Percentiles rank a stretch among this genome's conserved stretches.
phyloP scores from a whole-genome alignment of 2,797 vertebrate species.

The Microctenopoma lineatum region DNA sequence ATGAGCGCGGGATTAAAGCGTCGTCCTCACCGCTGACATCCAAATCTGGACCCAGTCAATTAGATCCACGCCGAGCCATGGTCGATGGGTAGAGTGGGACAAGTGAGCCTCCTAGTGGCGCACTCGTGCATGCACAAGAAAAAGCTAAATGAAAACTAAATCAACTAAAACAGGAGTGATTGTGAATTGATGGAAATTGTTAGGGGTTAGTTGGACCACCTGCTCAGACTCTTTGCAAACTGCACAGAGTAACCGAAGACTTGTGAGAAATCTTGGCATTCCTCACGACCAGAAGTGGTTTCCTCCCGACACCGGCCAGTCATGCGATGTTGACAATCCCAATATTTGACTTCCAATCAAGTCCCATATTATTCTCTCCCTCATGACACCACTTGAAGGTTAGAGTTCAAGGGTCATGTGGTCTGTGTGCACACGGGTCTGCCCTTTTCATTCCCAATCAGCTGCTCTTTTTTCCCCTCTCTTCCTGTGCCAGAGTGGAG shows the following conservation, averaged over 20 bases:
- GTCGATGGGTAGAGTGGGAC: conserved; percentile 41
- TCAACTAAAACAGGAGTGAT: not conserved
- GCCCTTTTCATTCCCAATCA: conserved; percentile 81
- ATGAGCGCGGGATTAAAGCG: conserved; percentile 65
- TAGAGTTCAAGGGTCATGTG: conserved; percentile 77
- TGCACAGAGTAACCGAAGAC: not conserved
- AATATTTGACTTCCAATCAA: conserved; percentile 66
- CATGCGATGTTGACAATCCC: conserved; percentile 37
- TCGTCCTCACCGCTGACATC: conserved; percentile 61
- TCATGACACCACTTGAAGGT: conserved; percentile 73
- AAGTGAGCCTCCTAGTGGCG: conserved; percentile 80
- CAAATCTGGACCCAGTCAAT: conserved; percentile 70
- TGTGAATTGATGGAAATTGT: conserved; percentile 1
- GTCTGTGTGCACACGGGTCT: conserved; percentile 68
- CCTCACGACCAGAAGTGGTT: not conserved
- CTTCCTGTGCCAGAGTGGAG: conserved; percentile 67
- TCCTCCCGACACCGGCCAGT: conserved; percentile 12
- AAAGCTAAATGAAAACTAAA: not conserved
- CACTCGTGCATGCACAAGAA: conserved; percentile 34
- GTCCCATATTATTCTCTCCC: conserved; percentile 47
- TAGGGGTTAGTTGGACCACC: not conserved
- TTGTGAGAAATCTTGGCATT: not conserved
- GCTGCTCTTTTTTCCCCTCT: conserved; percentile 35
- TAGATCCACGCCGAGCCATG: conserved; percentile 34
- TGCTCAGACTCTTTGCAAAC: not conserved